These are phyloP conservation scores for Tapirus indicus DNA, from an alignment of 2,797 vertebrate genomes.

Conservation along the genomic window DNA sequence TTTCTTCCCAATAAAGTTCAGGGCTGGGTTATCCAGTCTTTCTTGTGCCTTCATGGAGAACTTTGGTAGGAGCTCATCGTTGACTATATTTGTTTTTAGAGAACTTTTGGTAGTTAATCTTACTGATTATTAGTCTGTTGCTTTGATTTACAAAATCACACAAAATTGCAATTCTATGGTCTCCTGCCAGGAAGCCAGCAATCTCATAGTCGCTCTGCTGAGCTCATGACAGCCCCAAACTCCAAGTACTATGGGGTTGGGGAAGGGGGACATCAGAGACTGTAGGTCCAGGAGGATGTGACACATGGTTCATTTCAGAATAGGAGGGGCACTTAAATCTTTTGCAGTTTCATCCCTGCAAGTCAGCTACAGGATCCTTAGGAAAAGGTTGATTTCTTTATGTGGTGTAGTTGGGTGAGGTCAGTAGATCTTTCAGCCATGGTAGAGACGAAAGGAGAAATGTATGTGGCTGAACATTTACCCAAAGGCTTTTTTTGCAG, in stretches of 20 bases:
- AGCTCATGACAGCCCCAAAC: background rate
- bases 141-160: background rate
- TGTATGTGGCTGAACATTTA: background rate
- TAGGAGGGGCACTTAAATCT: fast-evolving
- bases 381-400: fast-evolving
- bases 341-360: background rate
- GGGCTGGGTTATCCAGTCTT: background rate
- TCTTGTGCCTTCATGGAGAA: background rate
- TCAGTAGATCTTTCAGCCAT: background rate
- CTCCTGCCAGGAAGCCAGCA: background rate
- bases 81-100: background rate
- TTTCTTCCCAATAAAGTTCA: background rate
- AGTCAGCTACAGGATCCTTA: too few species aligned
- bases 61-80: background rate
- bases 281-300: fast-evolving
- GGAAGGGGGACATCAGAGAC: background rate
- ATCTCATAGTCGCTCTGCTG: background rate
- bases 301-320: background rate
- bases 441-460: background rate
- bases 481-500: background rate
- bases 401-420: fast-evolving
- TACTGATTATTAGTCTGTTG: background rate
- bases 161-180: too few species aligned
- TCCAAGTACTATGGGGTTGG: background rate
- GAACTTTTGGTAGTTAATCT: background rate